These are phyloP conservation scores for Setophaga kirtlandii DNA, from an alignment of 2,113 vertebrate species.

Conservation along the genomic window DNA sequence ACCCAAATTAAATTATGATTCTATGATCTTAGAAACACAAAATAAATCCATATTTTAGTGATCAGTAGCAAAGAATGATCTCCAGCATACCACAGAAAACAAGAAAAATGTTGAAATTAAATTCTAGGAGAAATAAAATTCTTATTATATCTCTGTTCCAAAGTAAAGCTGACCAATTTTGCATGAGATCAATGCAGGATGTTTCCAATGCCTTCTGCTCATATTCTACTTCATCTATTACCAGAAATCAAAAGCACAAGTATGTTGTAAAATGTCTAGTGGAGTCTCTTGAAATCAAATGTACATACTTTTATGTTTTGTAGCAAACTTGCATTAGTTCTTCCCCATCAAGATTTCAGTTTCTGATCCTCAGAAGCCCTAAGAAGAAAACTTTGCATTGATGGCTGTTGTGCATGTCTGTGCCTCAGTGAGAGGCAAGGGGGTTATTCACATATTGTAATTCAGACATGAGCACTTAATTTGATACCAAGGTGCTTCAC, in stretches of 20 bases:
- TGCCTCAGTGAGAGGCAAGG: background rate
- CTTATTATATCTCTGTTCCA: background rate
- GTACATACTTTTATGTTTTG: background rate
- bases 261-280: background rate
- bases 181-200: background rate
- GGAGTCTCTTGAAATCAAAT: background rate
- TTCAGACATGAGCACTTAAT: background rate
- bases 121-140: background rate
- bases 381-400: background rate
- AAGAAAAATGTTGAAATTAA: background rate
- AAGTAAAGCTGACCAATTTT: rapidly evolving
- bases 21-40: background rate
- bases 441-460: background rate
- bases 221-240: background rate
- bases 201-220: background rate
- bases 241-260: background rate
- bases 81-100: background rate
- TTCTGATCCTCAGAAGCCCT: background rate
- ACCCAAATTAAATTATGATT: background rate
- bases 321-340: background rate
- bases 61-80: background rate
- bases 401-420: background rate
- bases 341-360: background rate
- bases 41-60: background rate
- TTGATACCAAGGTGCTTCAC: background rate